Base-by-base conservation (phyloP, 2,113 vertebrate species). In the Astur gentilis region DNA sequence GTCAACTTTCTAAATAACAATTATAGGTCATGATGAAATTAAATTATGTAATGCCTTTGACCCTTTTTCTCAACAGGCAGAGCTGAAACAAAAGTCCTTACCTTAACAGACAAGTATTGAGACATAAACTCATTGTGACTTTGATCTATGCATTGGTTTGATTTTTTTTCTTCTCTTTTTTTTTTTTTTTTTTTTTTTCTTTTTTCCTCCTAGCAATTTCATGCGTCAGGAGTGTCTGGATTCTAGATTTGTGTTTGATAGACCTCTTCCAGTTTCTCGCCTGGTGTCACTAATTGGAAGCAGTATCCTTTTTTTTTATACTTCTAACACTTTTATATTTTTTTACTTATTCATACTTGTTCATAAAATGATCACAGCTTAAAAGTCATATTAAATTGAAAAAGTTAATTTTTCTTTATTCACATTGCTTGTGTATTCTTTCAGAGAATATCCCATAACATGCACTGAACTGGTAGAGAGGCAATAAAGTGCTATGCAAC, bases 161-260 rank as follows among this genome's bases (percentile, higher is more conserved):
- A 58, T 23, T 32, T 49, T 19, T 36, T 69, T 38, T 34, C 3
- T 6, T 10, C 5, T 27, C 9, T 36, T 36, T 36, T 36, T 13
- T 8, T 57, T 31, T 22, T 8, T 57, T 31, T 22, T 32, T 49
- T 19, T 29, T 69, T 22, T 15, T 16, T 3, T 42, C 1, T 45
- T 89, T 25, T 86, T 89, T 69, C 29, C 58, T 80, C 86, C 89
- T 58, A 99, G 99, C 97, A 99, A 99, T 98, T 99, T 99, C 98
- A 99, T 99, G 99, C 99, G 99, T 85, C 99, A 99, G 97, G 99
- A 99, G 95, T 99, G 99, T 97, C 98, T 99, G 98, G 99, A 99
- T 98, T 99, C 99, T 36, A 98, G 99, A 94, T 99, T 99, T 88
- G 99, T 99, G 80, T 99, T 99, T 88, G 99, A 99, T 93, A 98